These are phyloP conservation scores for Triplophysa rosa DNA, from an alignment of 2,113 vertebrate species.

Conservation along the genomic window DNA sequence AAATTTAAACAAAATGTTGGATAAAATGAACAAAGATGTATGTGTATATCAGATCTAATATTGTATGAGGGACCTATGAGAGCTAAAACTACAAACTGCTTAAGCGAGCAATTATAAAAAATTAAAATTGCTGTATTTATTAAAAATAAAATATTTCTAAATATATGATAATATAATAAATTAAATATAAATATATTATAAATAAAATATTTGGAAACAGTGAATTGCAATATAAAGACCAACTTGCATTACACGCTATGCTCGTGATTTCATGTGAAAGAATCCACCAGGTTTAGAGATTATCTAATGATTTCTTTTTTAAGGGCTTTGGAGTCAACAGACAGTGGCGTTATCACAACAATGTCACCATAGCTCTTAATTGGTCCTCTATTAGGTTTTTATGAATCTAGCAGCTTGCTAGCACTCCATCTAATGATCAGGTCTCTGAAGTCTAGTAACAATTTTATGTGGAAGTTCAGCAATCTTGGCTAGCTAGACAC, in stretches of 20 bases:
- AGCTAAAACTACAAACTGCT: no score
- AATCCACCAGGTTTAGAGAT: slow-evolving; percentile 20
- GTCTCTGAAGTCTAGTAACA: slow-evolving; percentile 28
- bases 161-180: no score
- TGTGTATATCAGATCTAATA: no score
- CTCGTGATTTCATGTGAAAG: neutral
- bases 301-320: slow-evolving; percentile 49
- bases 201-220: no score
- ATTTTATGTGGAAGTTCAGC: slow-evolving; percentile 34
- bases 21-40: no score
- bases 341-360: slow-evolving; percentile 45
- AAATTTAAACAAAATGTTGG: no score
- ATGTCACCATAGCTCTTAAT: slow-evolving; percentile 51
- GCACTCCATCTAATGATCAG: slow-evolving; percentile 33
- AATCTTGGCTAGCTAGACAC: slow-evolving; percentile 3
- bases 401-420: slow-evolving; percentile 15
- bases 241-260: neutral
- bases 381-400: slow-evolving; percentile 54
- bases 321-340: slow-evolving; percentile 40
- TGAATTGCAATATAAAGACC: no score
- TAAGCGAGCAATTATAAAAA: no score
- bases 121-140: no score
- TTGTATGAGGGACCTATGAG: no score
- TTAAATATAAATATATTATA: no score
- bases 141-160: no score